Evolutionary conservation across 2,113 vertebrate species (phyloP).

Genomic region (Pterocles gutturalis): DNA sequence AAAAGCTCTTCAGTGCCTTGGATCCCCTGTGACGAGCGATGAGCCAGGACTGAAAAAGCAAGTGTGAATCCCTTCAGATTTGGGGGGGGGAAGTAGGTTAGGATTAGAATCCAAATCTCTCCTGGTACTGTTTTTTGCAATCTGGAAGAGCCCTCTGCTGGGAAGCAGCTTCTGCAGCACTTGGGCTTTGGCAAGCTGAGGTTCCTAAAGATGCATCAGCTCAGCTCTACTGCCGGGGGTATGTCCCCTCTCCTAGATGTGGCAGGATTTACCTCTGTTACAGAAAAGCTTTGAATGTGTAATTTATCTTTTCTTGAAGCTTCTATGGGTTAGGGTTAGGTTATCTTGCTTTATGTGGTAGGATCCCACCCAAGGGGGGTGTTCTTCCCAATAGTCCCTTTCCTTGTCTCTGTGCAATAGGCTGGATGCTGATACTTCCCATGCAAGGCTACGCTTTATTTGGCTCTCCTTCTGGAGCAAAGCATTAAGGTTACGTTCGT

Average conservation of each 20-base stretch:
- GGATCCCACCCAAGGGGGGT: fast-evolving
- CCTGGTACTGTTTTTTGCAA: neutral
- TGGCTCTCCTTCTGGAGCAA: neutral
- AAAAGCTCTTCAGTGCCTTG: neutral
- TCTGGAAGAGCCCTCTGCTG: slow-evolving; percentile 28
- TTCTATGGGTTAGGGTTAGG: fast-evolving
- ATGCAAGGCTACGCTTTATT: neutral
- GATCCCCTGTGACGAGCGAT: neutral
- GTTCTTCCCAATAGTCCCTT: neutral
- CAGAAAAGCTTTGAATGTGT: neutral
- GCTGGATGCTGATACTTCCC: neutral
- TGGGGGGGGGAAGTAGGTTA: neutral
- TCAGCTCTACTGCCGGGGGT: no score
- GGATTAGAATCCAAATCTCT: neutral
- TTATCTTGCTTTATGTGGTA: neutral
- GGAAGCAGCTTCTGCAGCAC: neutral
- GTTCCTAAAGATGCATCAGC: no score
- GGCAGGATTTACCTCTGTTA: neutral
- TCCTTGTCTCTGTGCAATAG: neutral
- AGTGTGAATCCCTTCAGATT: neutral
- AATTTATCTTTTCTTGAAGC: neutral
- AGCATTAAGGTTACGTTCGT: fast-evolving
- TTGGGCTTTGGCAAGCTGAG: neutral
- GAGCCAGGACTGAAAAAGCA: neutral
- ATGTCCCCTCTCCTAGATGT: neutral